These are phyloP conservation scores for Gambelia wislizenii DNA, from an alignment of 2,797 vertebrate species.

Conservation along the genomic window DNA sequence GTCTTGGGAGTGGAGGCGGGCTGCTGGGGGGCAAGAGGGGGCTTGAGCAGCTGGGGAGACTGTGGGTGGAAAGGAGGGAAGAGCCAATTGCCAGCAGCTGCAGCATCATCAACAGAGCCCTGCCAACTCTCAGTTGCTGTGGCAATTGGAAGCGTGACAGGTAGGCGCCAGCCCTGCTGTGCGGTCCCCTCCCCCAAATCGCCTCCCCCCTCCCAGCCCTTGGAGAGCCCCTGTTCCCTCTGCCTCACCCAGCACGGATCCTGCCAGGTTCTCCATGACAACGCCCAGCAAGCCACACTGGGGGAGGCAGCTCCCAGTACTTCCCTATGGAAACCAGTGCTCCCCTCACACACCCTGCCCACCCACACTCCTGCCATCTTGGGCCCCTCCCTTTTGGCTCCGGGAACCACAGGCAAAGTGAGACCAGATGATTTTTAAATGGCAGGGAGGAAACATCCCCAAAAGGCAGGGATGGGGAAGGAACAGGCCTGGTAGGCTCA, in stretches of 20 bases:
- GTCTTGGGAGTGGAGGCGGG: neutral
- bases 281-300: neutral
- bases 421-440: neutral
- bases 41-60: neutral
- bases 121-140: neutral
- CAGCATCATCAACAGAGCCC: neutral
- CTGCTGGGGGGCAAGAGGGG: neutral
- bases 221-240: neutral
- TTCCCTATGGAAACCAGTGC: constrained; percentile 17
- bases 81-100: too few species aligned
- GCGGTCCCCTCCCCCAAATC: neutral
- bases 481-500: neutral
- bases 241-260: neutral
- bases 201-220: neutral
- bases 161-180: neutral
- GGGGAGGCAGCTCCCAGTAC: neutral
- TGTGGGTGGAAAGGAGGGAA: neutral
- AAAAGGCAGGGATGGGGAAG: neutral
- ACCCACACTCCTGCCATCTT: neutral
- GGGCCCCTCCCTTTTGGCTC: neutral
- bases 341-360: too few species aligned
- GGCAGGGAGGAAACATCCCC: neutral
- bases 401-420: neutral
- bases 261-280: constrained; percentile 34
- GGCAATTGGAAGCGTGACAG: neutral